Evolutionary conservation across 92 coral and sea anemone genomes (phyloP), one percentile per base, ranked within the genome.

Genomic region (Anthopleura xanthogrammica): DNA sequence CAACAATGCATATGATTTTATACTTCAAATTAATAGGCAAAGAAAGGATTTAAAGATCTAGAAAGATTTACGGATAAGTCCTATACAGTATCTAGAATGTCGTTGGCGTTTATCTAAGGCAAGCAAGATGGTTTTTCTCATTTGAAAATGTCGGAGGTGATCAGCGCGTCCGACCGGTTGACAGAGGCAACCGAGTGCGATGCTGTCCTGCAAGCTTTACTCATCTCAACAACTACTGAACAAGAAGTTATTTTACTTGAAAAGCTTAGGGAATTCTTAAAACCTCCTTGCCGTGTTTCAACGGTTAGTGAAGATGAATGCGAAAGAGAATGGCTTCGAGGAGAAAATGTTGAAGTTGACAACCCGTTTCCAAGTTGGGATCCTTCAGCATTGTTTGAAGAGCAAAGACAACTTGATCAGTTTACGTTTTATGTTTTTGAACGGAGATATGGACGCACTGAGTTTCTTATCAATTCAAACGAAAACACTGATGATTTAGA

Each of bases 361-460:
- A 90, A 96, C 78, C 99, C 99, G 64, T 96, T 94, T 85, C 99
- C 98, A 22, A 77, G 82, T 41, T 82, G 82, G 58, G 84, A 86
- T 39, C 99, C 98, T 20, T 94, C 90, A 80, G 81, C 81, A 48
- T 81, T 90, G 70, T 82, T 90, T 52, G 85, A 42, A 66, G 60
- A 58, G 19, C 98, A 96, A 75, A 86, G 88, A 41, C 87, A 94
- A 23, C 85, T 96, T 4, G 89, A 94, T 66, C 85, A 81, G 55
- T 96, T 96, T 46, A 96, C 99, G 19, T 94, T 94, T 66, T 96
- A 96, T 86, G 87, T 94, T 52, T 94, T 94, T 85, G 99, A 96
- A 77, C 91, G 99, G 36, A 93, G 99, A 41, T 96, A 90, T 77
- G 99, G 99, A 20, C 91, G 99, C 95, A 94, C 99, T 6, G 98